Conservation (phyloP, 2,113 vertebrate species). For the Loxodonta africana region DNA sequence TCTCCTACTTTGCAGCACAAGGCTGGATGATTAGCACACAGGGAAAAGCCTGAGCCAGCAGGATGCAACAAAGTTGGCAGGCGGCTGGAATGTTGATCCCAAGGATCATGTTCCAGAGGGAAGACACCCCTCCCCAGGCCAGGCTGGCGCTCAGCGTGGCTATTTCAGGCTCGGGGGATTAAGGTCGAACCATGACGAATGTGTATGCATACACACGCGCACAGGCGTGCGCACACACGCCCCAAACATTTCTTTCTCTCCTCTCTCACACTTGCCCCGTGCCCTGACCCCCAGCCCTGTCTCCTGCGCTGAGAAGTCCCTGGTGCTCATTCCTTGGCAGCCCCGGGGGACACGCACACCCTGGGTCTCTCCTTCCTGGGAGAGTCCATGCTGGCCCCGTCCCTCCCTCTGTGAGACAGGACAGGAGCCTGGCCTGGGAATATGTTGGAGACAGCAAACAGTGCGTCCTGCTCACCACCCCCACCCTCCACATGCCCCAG, state of each 20-base stretch:
- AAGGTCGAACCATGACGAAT: conserved; percentile 70
- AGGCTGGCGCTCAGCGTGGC: conserved; percentile 47
- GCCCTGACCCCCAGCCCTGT: background rate
- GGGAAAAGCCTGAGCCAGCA: conserved; percentile 82
- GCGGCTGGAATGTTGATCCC: conserved; percentile 67
- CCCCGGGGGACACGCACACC: background rate
- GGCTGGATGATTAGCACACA: conserved; percentile 66
- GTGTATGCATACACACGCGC: too few relatives aligned
- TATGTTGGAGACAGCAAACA: fast-evolving
- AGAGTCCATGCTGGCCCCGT: background rate
- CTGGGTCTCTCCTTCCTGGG: background rate
- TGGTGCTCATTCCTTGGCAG: background rate
- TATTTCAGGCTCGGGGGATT: conserved; percentile 82
- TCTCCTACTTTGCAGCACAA: conserved; percentile 63
- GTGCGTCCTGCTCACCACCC: fast-evolving
- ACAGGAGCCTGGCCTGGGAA: background rate
- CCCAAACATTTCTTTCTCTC: background rate
- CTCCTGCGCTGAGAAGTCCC: background rate
- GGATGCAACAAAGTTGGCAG: conserved; percentile 80
- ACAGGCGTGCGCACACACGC: background rate
- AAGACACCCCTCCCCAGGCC: conserved; percentile 60
- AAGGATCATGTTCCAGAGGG: conserved; percentile 72
- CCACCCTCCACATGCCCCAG: fast-evolving
- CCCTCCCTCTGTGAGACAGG: background rate
- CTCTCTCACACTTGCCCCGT: background rate